phyloP scores from a whole-genome alignment of 2,797 vertebrate species.

The Lagodon rhomboides region DNA sequence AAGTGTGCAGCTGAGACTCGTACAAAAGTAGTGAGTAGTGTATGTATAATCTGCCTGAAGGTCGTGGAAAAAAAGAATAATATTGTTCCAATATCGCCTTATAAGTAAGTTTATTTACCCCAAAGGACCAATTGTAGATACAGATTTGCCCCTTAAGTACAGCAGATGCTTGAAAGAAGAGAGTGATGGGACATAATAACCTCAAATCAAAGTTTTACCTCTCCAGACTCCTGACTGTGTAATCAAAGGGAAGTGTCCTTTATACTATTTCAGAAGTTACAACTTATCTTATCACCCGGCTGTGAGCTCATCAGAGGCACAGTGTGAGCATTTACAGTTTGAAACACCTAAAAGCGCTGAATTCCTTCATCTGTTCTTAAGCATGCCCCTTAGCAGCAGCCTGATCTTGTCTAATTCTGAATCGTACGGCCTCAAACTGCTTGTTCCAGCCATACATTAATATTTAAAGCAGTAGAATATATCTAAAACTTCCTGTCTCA shows the following conservation, averaged over 20 bases:
- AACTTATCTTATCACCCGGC: conserved; percentile 15
- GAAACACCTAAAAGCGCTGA: conserved; percentile 34
- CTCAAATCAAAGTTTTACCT: conserved; percentile 42
- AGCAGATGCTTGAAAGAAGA: conserved; percentile 23
- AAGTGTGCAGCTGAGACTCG: conserved; percentile 19
- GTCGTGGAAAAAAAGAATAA: conserved; percentile 2
- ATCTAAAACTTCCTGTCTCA: conserved; percentile 33
- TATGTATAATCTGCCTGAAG: conserved; percentile 5
- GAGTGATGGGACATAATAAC: conserved; percentile 8
- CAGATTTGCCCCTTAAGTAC: conserved; percentile 3
- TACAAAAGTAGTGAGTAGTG: background rate
- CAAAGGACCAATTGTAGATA: conserved; percentile 28
- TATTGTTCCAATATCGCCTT: conserved; percentile 14
- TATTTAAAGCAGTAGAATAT: conserved; percentile 42
- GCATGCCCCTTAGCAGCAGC: background rate
- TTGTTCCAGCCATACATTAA: conserved; percentile 36
- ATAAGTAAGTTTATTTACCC: conserved; percentile 6
- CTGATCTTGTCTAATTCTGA: conserved; percentile 34
- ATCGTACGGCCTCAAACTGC: conserved; percentile 26
- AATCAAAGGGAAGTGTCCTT: conserved; percentile 21
- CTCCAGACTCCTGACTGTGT: conserved; percentile 18
- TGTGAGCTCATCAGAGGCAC: conserved; percentile 44
- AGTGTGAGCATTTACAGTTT: conserved; percentile 31
- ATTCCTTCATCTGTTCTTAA: conserved; percentile 14
- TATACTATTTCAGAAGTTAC: conserved; percentile 43